Percentiles rank a stretch among this genome's conserved stretches.
Conservation (phyloP, 2,113 vertebrate species). For the Ophthalmolycus amberensis region DNA sequence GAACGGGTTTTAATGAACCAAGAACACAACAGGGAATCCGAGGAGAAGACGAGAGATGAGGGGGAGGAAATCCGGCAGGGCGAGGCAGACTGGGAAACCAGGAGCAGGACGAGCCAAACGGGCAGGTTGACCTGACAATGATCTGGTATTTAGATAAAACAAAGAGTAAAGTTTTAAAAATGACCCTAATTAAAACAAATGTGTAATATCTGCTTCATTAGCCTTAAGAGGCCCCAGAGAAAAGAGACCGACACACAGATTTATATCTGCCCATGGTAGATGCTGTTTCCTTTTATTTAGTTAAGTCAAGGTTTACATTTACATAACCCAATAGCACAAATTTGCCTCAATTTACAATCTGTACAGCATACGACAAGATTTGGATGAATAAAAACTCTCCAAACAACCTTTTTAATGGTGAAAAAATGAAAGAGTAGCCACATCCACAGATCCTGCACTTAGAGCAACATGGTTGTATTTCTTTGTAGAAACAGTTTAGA, state of each 20-base stretch:
- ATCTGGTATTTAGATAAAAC: not conserved
- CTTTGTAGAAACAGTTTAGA: not conserved
- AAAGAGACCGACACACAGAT: not conserved
- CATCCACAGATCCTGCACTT: not conserved
- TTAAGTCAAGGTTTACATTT: not conserved
- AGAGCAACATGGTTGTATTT: not conserved
- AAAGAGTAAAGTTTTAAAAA: not conserved
- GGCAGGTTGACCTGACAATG: too few species aligned
- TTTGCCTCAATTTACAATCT: not conserved
- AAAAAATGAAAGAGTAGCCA: not conserved
- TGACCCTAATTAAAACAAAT: not conserved
- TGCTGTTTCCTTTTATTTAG: not conserved
- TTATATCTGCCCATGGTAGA: not conserved
- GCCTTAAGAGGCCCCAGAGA: not conserved
- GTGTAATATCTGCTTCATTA: not conserved
- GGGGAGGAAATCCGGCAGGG: too few species aligned
- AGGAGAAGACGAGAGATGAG: too few species aligned
- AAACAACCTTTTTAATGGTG: not conserved
- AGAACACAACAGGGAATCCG: too few species aligned
- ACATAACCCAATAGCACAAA: not conserved
- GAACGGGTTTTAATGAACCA: too few species aligned
- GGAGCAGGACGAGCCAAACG: too few species aligned
- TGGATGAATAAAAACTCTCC: not conserved
- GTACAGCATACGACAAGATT: not conserved
- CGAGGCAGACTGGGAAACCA: too few species aligned